These are phyloP conservation scores for Syngnathus floridae DNA, from an alignment of 2,113 vertebrate species.

Conservation along the genomic window DNA sequence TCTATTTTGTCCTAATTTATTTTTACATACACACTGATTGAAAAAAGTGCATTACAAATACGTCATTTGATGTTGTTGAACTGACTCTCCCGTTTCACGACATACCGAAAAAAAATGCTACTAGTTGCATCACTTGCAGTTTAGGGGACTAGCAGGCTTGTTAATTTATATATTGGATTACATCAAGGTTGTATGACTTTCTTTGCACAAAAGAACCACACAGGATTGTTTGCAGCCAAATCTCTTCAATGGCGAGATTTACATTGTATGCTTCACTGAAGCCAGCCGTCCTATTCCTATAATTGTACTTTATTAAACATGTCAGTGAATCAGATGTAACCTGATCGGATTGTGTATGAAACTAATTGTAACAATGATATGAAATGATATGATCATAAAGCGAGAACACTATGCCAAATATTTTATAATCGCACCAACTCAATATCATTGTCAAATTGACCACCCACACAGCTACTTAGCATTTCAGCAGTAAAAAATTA, in stretches of 20 bases:
- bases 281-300: too few relatives aligned
- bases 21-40: too few relatives aligned
- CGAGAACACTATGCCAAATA: conserved; percentile 27
- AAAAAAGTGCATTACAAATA: neutral
- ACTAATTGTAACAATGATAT: too few relatives aligned
- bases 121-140: neutral
- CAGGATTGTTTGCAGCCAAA: neutral
- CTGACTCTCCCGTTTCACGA: too few relatives aligned
- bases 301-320: too few relatives aligned
- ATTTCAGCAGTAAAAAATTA: conserved; percentile 58
- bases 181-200: neutral
- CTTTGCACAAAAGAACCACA: too few relatives aligned
- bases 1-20: too few relatives aligned
- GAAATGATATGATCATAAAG: conserved; percentile 1
- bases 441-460: conserved; percentile 42
- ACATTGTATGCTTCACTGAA: too few relatives aligned
- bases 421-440: conserved; percentile 25
- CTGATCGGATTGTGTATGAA: too few relatives aligned
- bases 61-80: neutral
- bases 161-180: neutral
- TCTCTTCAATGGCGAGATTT: neutral
- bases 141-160: neutral
- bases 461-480: conserved; percentile 57
- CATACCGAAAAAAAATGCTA: neutral
- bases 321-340: too few relatives aligned